These are phyloP conservation scores for Pangasius macronema DNA, from an alignment of 2,797 vertebrate genomes.

Conservation along the genomic window DNA sequence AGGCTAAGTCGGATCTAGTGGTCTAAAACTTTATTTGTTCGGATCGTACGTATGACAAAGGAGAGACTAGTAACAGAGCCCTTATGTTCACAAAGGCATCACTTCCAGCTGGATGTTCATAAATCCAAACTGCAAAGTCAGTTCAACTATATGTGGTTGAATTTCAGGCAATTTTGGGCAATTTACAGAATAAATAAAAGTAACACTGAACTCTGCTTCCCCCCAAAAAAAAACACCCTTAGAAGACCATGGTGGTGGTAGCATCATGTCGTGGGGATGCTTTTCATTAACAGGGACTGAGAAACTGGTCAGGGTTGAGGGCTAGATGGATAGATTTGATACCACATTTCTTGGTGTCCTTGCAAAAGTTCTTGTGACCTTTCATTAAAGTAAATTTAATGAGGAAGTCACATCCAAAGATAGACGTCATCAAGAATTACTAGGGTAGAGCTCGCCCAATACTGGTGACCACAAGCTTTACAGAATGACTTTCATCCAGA, in stretches of 20 bases:
- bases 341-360: too few relatives aligned
- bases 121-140: neutral
- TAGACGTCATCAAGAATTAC: too few relatives aligned
- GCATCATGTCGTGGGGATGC: neutral
- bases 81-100: neutral
- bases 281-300: neutral
- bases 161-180: neutral
- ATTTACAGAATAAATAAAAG: neutral
- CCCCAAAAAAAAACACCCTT: too few relatives aligned
- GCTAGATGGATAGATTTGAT: neutral
- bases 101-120: neutral
- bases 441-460: neutral
- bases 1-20: too few relatives aligned
- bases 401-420: too few relatives aligned
- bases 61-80: too few relatives aligned
- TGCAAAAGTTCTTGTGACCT: too few relatives aligned
- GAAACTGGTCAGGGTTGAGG: neutral
- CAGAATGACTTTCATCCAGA: neutral
- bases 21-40: too few relatives aligned
- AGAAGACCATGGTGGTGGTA: neutral
- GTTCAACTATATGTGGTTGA: neutral
- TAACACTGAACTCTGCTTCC: neutral
- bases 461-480: neutral
- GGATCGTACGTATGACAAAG: too few relatives aligned
- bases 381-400: too few relatives aligned